Evolutionary conservation across 2,113 vertebrate species (phyloP).

Genomic region (Pluvialis apricaria): DNA sequence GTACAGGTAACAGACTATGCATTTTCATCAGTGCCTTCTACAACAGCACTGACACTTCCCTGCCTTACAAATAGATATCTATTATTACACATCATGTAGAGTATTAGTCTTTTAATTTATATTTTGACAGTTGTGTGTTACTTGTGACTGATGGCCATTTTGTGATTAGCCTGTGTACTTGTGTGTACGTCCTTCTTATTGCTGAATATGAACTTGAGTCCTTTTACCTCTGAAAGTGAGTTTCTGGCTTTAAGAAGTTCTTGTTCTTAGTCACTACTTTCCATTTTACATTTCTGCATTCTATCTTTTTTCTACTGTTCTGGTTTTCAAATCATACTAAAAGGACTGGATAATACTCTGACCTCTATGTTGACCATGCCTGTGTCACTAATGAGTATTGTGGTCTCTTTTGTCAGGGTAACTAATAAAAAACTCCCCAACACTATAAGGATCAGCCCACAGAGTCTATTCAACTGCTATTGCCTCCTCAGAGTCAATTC

Average conservation of each 20-base stretch:
- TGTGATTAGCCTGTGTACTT: not conserved
- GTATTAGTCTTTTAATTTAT: not conserved
- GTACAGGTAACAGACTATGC: rapidly evolving
- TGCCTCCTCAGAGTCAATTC: not conserved
- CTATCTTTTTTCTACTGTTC: not conserved
- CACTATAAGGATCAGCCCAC: not conserved
- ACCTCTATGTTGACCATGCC: not conserved
- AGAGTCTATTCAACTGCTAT: not conserved
- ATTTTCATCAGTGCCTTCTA: not conserved
- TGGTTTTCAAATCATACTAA: not conserved
- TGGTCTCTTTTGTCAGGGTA: not conserved
- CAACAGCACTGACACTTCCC: not conserved
- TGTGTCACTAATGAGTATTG: not conserved
- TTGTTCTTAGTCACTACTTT: not conserved
- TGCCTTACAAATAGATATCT: not conserved
- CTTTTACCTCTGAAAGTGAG: not conserved
- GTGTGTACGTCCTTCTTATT: not conserved
- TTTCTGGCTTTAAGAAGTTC: not conserved
- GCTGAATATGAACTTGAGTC: not conserved
- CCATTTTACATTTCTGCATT: not conserved
- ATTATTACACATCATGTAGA: no score
- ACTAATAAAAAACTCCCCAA: not conserved
- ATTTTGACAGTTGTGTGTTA: not conserved
- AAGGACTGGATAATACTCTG: not conserved
- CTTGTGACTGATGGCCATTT: not conserved